Evolutionary conservation across 2,113 vertebrate species (phyloP), one percentile per base, ranked within the genome.

Genomic region (Malurus elegans): DNA sequence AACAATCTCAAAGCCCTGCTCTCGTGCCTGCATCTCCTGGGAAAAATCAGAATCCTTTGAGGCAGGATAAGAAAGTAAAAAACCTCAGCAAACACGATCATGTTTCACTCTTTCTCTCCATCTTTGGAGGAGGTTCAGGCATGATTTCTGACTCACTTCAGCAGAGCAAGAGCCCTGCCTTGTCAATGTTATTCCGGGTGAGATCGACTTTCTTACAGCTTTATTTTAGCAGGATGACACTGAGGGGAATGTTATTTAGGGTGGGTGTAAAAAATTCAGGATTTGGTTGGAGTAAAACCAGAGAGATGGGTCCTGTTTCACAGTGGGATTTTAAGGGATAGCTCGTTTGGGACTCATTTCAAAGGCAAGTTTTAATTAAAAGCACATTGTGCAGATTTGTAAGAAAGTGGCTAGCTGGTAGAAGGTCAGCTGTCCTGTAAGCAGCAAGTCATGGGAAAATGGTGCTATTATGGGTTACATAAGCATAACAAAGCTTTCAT

Each of bases 401-500:
- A 47, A 70, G 86, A 72, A 88, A 81, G 74, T 57, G 90, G 79
- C 79, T 92, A 78, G 48, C 67, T 87, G 69, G 85, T 93, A 66
- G 91, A 84, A 95, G 95, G 93, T 96, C 96, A 89, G 73, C 44
- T 87, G 38, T 93, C 90, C 81, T 81, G 65, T 73, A 86, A 96
- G 79, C 75, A 95, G 79, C 71, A 79, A 95, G 93, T 93, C 95
- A 96, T 92, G 94, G 95, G 94, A 96, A 94, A 94, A 91, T 74
- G 57, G 56, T 82, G 67, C 80, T 95, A 73, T 87, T 81, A 79
- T 71, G 88, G 38, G 86, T 96, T 97, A 92, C 32, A 91, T 84
- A 96, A 97, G 93, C 88, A 96, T 84, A 93, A 92, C 83, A 95
- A 69, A 87, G 83, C 94, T 96, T 96, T 96, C 90, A 95, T 96